Base-by-base conservation (phyloP, 2,113 vertebrate species). In the Pavo muticus region DNA sequence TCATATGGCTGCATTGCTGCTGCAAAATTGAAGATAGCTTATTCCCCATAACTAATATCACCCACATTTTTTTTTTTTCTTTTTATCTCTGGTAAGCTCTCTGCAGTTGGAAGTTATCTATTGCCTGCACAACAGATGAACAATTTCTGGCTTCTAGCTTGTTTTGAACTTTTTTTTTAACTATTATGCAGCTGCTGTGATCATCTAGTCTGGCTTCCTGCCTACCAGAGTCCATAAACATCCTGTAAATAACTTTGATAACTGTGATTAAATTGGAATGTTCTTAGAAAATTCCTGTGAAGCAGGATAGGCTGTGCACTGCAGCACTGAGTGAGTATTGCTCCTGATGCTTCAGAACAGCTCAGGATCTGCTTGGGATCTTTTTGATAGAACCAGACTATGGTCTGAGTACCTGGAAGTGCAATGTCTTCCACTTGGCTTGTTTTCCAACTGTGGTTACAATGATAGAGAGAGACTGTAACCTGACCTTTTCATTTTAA, bases 221-320 rank as follows among this genome's bases (percentile, higher is more conserved):
- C 79, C 91, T 69, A 10, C 40, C 44, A 15, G 1, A 8, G 40
- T 92, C 89, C 93, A 95, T 96, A 97, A 97, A 97, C 96, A 95
- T 97, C 95, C 96, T 94, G 94, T 95, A 91, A 97, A 97, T 94
- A 95, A 65, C 87, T 97, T 70, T 85, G 85, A 94, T 79, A 92
- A 73, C 65, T 86, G 69, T 84, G 92, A 91, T 95, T 96, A 95
- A 92, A 90, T 24, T 78, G 91, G 94, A 95, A 92, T 90, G 95
- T 72, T 82, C 60, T 71, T 92, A 75, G 65, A 96, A 48, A 87
- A 83, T 59, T 91, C 86, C 83, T 86, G 2, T 56, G 39, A 93
- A 93, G 88, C 69, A 11, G 47, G 92, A 20, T 30, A 6, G 61
- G 63, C 44, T 61, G 3, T 37, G 2, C 0, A 2, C 44, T 27